Evolutionary conservation across 2,797 vertebrate genomes (phyloP).

Genomic region (Leuciscus waleckii): DNA sequence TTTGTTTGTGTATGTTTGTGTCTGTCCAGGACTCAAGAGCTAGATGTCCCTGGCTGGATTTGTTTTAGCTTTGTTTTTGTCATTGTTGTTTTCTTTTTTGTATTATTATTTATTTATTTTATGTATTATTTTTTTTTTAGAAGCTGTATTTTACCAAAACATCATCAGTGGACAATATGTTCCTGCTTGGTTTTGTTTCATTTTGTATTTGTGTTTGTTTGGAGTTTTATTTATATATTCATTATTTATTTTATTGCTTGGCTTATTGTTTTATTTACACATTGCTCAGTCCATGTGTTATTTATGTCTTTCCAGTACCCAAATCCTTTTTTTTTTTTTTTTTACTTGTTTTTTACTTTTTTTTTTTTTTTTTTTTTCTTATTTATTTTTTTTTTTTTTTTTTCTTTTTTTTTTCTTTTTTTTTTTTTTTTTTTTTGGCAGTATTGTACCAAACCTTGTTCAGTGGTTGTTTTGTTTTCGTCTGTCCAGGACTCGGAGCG

Average conservation of each 20-base stretch:
- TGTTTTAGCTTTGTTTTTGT: neutral
- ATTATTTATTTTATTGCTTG: neutral
- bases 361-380: neutral
- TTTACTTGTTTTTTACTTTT: neutral
- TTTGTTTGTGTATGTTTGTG: neutral
- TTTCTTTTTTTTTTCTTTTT: neutral
- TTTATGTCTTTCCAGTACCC: neutral
- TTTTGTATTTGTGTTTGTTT: no score
- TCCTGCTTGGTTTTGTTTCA: neutral
- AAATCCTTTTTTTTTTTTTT: neutral
- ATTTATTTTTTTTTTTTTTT: neutral
- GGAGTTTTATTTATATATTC: neutral
- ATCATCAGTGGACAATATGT: no score
- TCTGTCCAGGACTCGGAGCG: slow-evolving; percentile 82
- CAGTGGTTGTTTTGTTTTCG: neutral
- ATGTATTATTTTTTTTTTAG: neutral
- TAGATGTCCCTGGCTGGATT: neutral
- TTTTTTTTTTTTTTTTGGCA: neutral
- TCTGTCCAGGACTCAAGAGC: neutral
- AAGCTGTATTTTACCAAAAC: neutral
- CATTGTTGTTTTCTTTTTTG: no score
- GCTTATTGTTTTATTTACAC: neutral
- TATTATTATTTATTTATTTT: neutral
- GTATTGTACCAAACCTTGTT: neutral
- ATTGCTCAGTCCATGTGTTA: neutral